Base-by-base conservation (phyloP, 2,113 vertebrate species). In the Macquaria ambigua region DNA sequence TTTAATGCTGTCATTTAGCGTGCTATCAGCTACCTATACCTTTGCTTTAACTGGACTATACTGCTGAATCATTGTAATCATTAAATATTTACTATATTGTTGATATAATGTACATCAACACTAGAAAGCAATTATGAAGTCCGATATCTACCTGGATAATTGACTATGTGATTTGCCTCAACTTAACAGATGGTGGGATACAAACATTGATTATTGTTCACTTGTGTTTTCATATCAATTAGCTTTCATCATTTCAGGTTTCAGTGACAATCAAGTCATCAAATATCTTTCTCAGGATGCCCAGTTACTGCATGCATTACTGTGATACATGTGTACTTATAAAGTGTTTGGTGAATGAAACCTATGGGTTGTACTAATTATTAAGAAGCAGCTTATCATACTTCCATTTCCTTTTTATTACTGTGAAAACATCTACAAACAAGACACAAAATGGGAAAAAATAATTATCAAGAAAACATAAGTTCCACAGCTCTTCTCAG, bases 371-470 rank as follows among this genome's bases (percentile, higher is more conserved):
- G 14, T 25, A 55, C 3, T 25, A 59, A 43, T 61, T 39, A 81
- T n/a, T 39, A 16, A 37, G 43, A 76, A 74, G 74, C 84, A 84
- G 58, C 55, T 43, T 14, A 10, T 48, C 23, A 64, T 62, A 85
- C 25, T 77, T 92, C 34, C 25, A 52, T 77, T 87, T 89, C 25
- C 62, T 82, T 81, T 92, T 94, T 93, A 94, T 95, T 94, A 73
- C 84, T 91, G 79, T 94, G 88, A 94, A 95, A 93, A 95, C 92
- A 87, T 89, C 93, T 94, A 95, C 93, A 94, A 95, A 96, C 94
- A 94, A 94, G 87, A 94, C 93, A 93, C 79, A 92, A 91, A 90
- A 82, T 78, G 77, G 70, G 34, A 86, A 85, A 74, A 86, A 85
- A 74, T 68, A 79, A 90, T 84, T 58, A 87, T 69, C 74, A 84